phyloP scores from a whole-genome alignment of 2,113 vertebrate genomes.

The Arizona elegans region DNA sequence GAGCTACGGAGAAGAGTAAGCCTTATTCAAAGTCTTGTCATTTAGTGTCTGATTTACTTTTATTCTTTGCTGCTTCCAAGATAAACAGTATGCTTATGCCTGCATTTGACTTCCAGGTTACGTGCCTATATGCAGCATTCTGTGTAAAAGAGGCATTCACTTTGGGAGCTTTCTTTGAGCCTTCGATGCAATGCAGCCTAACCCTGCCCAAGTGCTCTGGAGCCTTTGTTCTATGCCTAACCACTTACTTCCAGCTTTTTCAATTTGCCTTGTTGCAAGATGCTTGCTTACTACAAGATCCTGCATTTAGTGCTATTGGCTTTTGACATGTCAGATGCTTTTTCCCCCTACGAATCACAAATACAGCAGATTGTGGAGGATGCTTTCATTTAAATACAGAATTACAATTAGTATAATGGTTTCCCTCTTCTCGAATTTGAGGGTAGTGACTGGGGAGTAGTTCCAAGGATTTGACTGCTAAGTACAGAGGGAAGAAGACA shows the following conservation, averaged over 20 bases:
- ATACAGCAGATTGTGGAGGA: neutral
- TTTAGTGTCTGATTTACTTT: neutral
- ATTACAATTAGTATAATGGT: neutral
- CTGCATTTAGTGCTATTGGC: neutral
- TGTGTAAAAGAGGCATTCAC: neutral
- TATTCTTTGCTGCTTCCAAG: neutral
- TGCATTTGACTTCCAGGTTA: neutral
- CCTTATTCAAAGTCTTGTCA: constrained; percentile 48
- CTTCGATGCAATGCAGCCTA: neutral
- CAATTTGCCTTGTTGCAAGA: neutral
- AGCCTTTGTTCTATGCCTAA: neutral
- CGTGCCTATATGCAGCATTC: neutral
- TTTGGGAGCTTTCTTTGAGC: constrained; percentile 13
- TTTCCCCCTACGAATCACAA: neutral
- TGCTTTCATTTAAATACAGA: neutral
- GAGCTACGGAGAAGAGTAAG: constrained; percentile 31
- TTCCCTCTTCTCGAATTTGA: neutral
- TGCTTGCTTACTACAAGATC: neutral
- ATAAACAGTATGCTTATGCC: neutral
- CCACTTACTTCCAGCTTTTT: neutral
- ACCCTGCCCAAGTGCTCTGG: neutral
- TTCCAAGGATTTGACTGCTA: neutral
- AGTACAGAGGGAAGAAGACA: neutral
- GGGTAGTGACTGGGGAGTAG: neutral
- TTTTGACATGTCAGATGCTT: constrained; percentile 4